These are phyloP conservation scores for Tetropium fuscum DNA, from an alignment of 2,888 invertebrate species.

Conservation along the genomic window DNA sequence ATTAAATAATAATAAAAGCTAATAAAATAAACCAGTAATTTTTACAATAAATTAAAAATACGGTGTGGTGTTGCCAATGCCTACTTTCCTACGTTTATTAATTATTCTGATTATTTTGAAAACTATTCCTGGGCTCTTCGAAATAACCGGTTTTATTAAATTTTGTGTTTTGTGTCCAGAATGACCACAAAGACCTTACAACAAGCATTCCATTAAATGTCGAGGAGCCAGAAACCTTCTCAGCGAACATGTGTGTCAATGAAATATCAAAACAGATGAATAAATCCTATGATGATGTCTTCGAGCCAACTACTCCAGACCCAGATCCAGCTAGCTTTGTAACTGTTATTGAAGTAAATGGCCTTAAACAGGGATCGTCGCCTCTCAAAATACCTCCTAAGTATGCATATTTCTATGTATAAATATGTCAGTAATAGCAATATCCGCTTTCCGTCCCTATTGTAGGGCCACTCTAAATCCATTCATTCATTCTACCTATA, in stretches of 20 bases:
- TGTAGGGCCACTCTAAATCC: no score
- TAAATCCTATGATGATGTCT: slow-evolving; percentile 43
- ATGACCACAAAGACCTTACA: slow-evolving; percentile 34
- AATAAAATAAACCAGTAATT: no score
- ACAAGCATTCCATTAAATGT: slow-evolving; percentile 43
- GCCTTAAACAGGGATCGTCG: slow-evolving; percentile 70
- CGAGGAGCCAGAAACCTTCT: slow-evolving; percentile 57
- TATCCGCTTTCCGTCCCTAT: no score
- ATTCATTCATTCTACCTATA: no score
- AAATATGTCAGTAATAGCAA: no score
- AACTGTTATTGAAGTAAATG: slow-evolving; percentile 91
- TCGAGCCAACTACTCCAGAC: slow-evolving; percentile 51
- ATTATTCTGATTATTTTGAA: no score
- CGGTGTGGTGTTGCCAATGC: no score
- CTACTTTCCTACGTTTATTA: no score
- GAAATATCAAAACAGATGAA: slow-evolving; percentile 70
- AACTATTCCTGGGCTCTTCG: no score
- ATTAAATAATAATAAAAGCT: no score
- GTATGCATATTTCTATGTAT: slow-evolving; percentile 48
- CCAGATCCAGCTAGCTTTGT: slow-evolving; percentile 77
- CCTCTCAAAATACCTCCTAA: slow-evolving; percentile 59
- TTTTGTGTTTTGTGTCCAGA: slow-evolving; percentile 35
- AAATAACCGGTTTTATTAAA: not conserved
- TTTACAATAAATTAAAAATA: no score
- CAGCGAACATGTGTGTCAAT: slow-evolving; percentile 77